Conservation (phyloP, 2,797 vertebrate genomes). For the Smutsia temminckii region DNA sequence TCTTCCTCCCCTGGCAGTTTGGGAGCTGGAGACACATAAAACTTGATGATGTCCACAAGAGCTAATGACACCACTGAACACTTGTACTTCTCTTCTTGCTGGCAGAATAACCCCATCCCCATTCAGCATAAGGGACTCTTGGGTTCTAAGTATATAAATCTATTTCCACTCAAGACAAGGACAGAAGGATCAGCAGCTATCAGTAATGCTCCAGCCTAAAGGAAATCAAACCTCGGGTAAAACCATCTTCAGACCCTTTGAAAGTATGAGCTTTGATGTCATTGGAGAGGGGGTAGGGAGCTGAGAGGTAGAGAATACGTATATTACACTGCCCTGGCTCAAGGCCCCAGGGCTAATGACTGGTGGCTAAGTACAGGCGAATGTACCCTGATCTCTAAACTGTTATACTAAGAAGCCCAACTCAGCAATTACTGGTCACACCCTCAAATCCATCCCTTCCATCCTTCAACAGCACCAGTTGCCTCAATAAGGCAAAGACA, state of each 20-base stretch:
- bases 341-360: not conserved
- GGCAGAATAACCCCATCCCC: not conserved
- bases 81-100: not conserved
- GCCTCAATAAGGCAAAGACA: not conserved
- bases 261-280: not conserved
- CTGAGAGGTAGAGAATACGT: not conserved
- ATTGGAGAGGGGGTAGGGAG: not conserved
- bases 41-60: not conserved
- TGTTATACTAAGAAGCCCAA: not conserved
- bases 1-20: not conserved
- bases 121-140: not conserved
- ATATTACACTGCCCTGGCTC: not conserved
- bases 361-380: not conserved
- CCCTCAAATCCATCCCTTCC: not conserved
- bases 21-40: slow-evolving; percentile 58
- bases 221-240: not conserved
- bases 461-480: not conserved
- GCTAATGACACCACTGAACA: not conserved
- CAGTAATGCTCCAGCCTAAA: not conserved
- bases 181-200: not conserved
- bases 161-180: not conserved
- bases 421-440: not conserved
- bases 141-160: not conserved
- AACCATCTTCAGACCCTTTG: not conserved
- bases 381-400: not conserved